Percentiles rank a stretch among this genome's conserved stretches.
Conservation (phyloP, 2,113 vertebrate species). For the Megaceryle torquata region DNA sequence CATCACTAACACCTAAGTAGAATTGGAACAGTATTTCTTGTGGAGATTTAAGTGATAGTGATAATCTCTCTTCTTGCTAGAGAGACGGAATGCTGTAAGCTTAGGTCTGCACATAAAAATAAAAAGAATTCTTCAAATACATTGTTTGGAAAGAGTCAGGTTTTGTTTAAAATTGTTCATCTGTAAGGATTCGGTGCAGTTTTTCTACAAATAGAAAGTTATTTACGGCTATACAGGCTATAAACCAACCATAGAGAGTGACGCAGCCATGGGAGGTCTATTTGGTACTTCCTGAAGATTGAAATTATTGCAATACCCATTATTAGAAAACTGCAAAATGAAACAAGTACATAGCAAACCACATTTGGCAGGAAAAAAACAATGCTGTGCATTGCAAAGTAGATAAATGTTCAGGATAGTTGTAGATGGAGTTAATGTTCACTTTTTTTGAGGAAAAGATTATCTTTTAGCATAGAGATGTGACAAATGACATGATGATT, state of each 20-base stretch:
- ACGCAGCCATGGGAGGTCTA: neutral
- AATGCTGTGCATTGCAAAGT: neutral
- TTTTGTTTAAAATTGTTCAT: neutral
- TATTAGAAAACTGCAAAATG: neutral
- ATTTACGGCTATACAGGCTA: neutral
- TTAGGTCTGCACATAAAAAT: neutral
- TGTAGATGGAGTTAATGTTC: neutral
- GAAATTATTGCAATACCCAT: neutral
- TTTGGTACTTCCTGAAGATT: neutral
- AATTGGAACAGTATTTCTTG: slow-evolving; percentile 3
- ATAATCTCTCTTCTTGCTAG: neutral
- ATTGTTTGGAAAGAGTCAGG: neutral
- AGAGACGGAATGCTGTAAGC: neutral
- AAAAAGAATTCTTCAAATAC: neutral
- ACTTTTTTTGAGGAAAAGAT: neutral
- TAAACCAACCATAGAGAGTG: neutral
- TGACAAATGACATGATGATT: neutral
- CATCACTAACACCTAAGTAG: neutral
- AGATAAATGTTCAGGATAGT: neutral
- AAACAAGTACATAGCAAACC: slow-evolving; percentile 25
- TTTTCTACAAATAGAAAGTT: neutral
- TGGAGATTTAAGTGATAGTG: neutral
- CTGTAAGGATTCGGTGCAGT: neutral
- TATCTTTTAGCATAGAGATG: neutral
- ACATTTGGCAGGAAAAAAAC: neutral